phyloP scores from a whole-genome alignment of 2,797 vertebrate genomes.

The Rhincodon typus region DNA sequence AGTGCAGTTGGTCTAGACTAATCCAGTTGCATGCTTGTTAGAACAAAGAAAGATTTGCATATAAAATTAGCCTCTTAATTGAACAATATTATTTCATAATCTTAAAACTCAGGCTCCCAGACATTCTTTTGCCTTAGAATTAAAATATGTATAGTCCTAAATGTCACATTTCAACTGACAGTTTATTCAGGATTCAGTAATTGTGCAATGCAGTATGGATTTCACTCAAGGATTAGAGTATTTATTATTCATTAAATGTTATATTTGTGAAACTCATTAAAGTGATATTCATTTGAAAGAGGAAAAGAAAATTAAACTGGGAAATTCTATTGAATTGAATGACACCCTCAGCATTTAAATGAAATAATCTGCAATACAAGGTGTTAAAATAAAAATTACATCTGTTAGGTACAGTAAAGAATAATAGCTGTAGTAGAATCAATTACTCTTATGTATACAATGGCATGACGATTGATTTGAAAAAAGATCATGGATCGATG shows the following conservation, averaged over 20 bases:
- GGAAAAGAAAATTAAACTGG: conserved; percentile 28
- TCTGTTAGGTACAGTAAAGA: not conserved
- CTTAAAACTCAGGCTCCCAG: not conserved
- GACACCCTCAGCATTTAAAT: conserved; percentile 21
- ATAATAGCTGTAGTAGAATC: not conserved
- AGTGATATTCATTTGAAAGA: conserved; percentile 23
- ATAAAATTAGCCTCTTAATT: conserved; percentile 9
- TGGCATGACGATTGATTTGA: conserved; percentile 17
- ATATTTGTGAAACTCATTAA: conserved; percentile 29
- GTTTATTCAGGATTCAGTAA: conserved; percentile 28
- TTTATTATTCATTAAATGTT: conserved; percentile 33
- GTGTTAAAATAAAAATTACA: conserved; percentile 19
- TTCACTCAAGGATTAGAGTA: conserved; percentile 14
- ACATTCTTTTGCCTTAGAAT: not conserved
- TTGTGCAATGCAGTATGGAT: conserved; percentile 18
- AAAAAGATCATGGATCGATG: conserved; percentile 30
- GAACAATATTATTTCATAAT: conserved; percentile 37
- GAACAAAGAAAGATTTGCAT: conserved; percentile 32
- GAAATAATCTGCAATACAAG: conserved; percentile 35
- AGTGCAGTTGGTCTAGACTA: conserved; percentile 7
- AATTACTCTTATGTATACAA: conserved; percentile 8
- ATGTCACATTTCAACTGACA: conserved; percentile 2
- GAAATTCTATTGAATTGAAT: conserved; percentile 20
- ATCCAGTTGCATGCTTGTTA: not conserved
- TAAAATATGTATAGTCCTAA: conserved; percentile 2